Evolutionary conservation across 2,113 vertebrate genomes (phyloP).

Genomic region (Atlantisia rogersi): DNA sequence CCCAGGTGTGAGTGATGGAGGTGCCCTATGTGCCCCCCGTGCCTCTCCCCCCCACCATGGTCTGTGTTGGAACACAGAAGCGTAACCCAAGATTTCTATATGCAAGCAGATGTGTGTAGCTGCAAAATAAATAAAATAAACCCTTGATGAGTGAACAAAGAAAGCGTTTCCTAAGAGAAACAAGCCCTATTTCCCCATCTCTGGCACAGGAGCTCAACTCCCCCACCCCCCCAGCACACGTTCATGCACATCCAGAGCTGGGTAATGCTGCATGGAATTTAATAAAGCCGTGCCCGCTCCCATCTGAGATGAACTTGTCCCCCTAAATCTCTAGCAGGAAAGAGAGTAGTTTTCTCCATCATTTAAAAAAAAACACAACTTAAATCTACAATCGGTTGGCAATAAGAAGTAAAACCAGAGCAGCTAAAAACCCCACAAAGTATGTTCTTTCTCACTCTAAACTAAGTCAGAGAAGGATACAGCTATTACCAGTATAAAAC

Average conservation of each 20-base stretch:
- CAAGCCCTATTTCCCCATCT: background rate
- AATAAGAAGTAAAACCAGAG: background rate
- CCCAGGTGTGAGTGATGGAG: background rate
- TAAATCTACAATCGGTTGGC: background rate
- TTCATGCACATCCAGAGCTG: background rate
- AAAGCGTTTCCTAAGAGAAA: background rate
- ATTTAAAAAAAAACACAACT: background rate
- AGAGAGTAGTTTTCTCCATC: background rate
- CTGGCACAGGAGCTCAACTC: background rate
- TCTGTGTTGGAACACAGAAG: background rate
- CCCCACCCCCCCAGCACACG: fast-evolving
- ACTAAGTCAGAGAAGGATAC: background rate
- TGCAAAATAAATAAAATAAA: background rate
- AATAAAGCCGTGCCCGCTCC: fast-evolving
- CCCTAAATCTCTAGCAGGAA: fast-evolving
- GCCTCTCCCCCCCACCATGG: fast-evolving
- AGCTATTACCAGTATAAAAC: background rate
- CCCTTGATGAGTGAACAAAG: background rate
- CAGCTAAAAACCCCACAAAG: background rate
- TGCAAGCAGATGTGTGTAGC: background rate
- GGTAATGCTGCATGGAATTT: background rate
- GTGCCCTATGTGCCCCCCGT: fast-evolving
- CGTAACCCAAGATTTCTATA: fast-evolving
- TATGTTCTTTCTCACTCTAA: background rate
- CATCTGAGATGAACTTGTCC: background rate